A percentile compares a stretch with the other conserved stretches of the same genome.
phyloP scores from a whole-genome alignment of 2,113 vertebrate species.

The Balaenoptera acutorostrata region DNA sequence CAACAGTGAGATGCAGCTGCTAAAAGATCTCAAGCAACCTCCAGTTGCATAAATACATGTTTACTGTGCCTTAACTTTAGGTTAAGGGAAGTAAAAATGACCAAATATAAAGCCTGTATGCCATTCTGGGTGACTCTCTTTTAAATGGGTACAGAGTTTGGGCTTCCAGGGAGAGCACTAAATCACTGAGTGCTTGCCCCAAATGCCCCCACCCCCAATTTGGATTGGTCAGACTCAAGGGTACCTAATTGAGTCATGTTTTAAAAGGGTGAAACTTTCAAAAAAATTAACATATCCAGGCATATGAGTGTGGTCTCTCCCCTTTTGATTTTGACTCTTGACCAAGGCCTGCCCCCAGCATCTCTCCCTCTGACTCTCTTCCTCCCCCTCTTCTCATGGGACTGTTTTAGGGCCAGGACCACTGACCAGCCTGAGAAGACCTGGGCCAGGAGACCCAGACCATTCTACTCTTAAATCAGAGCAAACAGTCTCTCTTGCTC shows the following conservation, averaged over 20 bases:
- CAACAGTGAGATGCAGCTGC: neutral
- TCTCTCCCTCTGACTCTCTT: neutral
- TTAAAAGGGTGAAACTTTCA: neutral
- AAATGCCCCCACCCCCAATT: rapidly evolving
- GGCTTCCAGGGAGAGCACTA: neutral
- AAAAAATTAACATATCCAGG: neutral
- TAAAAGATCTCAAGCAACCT: neutral
- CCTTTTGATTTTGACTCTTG: neutral
- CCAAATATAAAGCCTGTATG: neutral
- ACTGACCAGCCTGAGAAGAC: neutral
- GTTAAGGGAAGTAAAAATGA: neutral
- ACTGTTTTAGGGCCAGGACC: neutral
- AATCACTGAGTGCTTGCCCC: neutral
- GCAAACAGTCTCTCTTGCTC: neutral
- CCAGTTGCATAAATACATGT: neutral
- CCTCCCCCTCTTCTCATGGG: neutral
- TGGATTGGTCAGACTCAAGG: neutral
- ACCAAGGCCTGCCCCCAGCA: neutral
- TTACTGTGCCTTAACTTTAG: neutral
- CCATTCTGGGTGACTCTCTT: neutral
- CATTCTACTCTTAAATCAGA: neutral
- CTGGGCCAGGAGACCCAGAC: neutral
- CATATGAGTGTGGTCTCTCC: neutral
- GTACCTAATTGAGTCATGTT: neutral
- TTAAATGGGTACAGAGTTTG: neutral